A percentile compares a stretch with the other conserved stretches of the same genome.
Conservation (phyloP, 2,113 vertebrate genomes). For the Oxyruncus cristatus region DNA sequence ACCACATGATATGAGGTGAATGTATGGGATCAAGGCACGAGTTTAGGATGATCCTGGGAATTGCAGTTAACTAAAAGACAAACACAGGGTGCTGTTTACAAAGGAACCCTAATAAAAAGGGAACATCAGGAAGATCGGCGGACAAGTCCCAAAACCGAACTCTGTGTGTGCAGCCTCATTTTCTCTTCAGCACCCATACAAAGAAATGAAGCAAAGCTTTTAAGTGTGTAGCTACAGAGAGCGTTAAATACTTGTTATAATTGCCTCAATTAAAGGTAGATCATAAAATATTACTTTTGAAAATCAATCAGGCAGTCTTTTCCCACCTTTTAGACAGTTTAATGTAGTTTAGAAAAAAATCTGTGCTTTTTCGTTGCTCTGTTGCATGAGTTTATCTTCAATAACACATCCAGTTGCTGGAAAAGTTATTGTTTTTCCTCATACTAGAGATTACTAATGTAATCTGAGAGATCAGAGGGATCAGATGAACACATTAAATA, state of each 20-base stretch:
- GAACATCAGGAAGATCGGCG: no score
- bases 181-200: no score
- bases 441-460: background rate
- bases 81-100: no score
- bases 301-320: background rate
- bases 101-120: no score
- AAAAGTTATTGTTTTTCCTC: background rate
- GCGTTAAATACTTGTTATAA: background rate
- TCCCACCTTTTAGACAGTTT: background rate
- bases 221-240: background rate
- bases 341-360: background rate
- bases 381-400: background rate
- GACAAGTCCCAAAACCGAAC: no score
- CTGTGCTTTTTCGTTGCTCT: background rate
- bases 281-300: background rate
- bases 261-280: background rate
- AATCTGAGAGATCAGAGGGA: conserved; percentile 7
- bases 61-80: no score
- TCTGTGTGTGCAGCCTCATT: no score
- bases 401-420: background rate
- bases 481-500: conserved; percentile 28
- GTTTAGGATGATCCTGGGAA: no score
- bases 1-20: no score
- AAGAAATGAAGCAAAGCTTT: background rate
- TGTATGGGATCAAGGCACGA: no score